phyloP scores from a whole-genome alignment of 2,888 invertebrate genomes.

The Stenodera caucasica region DNA sequence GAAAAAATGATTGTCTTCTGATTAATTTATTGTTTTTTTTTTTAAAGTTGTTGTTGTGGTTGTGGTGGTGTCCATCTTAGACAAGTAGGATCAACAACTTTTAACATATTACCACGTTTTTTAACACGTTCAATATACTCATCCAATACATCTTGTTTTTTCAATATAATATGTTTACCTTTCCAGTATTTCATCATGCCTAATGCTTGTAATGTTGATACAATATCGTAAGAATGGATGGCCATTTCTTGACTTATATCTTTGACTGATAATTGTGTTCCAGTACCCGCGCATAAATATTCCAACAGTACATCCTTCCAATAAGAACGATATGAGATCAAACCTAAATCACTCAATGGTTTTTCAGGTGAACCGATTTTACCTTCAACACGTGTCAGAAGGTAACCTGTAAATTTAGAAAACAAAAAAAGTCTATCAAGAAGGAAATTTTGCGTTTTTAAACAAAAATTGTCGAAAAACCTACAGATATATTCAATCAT shows the following conservation, averaged over 20 bases:
- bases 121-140: conserved; percentile 86
- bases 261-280: conserved; percentile 87
- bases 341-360: conserved; percentile 94
- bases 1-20: conserved; percentile 2
- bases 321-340: conserved; percentile 96
- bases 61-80: conserved; percentile 85
- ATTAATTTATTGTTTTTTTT: background rate
- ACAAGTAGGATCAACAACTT: conserved; percentile 84
- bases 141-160: conserved; percentile 92
- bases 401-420: conserved; percentile 73
- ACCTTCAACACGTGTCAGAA: conserved; percentile 91
- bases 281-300: conserved; percentile 86
- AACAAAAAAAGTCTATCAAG: background rate
- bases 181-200: conserved; percentile 99
- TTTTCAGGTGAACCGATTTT: conserved; percentile 99
- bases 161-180: conserved; percentile 88
- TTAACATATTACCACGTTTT: conserved; percentile 72
- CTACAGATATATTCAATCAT: no score
- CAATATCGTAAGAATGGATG: conserved; percentile 96
- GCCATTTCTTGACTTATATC: conserved; percentile 91
- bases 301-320: conserved; percentile 97
- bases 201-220: conserved; percentile 93
- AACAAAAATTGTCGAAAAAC: no score
- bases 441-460: no score
- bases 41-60: conserved; percentile 40